phyloP scores from a whole-genome alignment of 2,888 invertebrate species.

The Dastarcus helophoroides region DNA sequence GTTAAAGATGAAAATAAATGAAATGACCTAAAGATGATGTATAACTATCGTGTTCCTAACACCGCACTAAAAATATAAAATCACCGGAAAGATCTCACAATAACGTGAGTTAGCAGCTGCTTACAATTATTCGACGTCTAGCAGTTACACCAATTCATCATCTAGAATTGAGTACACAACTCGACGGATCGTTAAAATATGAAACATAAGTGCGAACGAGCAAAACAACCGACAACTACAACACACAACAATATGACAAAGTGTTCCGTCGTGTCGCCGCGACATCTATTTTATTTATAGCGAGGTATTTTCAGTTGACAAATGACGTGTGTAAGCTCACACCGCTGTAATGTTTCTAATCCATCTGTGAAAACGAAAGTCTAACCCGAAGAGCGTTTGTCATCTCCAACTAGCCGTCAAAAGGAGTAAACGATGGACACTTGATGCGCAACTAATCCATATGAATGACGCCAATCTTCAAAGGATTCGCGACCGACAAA shows the following conservation, averaged over 20 bases:
- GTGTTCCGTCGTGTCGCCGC: constrained; percentile 23
- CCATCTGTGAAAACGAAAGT: constrained; percentile 27
- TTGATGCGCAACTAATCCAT: too few species aligned
- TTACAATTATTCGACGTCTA: constrained; percentile 25
- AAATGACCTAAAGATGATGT: too few species aligned
- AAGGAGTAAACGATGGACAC: too few species aligned
- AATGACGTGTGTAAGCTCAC: constrained; percentile 26
- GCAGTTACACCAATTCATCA: constrained; percentile 25
- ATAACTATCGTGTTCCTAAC: too few species aligned
- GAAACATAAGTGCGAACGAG: constrained; percentile 31
- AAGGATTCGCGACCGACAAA: too few species aligned
- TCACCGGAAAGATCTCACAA: constrained; percentile 22
- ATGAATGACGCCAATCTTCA: too few species aligned
- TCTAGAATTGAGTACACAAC: constrained; percentile 21
- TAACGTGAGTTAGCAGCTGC: constrained; percentile 24
- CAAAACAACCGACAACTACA: constrained; percentile 19
- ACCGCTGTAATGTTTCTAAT: constrained; percentile 22
- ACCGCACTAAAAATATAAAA: constrained; percentile 19
- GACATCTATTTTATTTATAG: constrained; percentile 22
- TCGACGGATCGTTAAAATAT: constrained; percentile 31
- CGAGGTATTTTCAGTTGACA: constrained; percentile 27
- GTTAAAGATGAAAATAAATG: too few species aligned
- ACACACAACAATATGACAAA: constrained; percentile 24
- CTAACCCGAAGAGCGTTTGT: constrained; percentile 16
- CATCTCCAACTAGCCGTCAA: too few species aligned